Evolutionary conservation across 2,113 vertebrate genomes (phyloP), one percentile per base, ranked within the genome.

Genomic region (Hymenochirus boettgeri): DNA sequence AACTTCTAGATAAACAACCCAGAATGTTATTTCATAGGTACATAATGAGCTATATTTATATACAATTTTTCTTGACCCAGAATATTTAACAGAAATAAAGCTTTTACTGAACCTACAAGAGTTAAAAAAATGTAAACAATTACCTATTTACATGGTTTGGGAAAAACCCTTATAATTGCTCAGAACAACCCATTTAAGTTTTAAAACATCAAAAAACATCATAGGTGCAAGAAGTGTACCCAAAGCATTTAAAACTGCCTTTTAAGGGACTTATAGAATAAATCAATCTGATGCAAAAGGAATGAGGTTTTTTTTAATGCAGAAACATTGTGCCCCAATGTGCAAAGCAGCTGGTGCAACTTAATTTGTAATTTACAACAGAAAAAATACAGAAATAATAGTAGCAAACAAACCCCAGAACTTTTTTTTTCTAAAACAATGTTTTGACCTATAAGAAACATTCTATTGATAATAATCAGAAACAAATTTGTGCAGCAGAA

Each of bases 21-120:
- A 73, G 74, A 79, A 81, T 72, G 90, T 88, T 85, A 87, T 79
- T 79, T 91, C 89, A 91, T 90, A 82, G 86, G 89, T 86, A 71
- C 71, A 73, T 73, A 72, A 70, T 76, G 79, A 39, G 60, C 17
- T 42, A 66, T 85, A 88, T 89, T 84, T 90, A 89, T 87, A 89
- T 81, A 83, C 72, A 76, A n/a, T 73, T 70, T 74, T 51, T 80
- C 82, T 83, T 82, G 80, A 84, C 83, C 82, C 85, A 86, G 78
- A 85, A 82, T 84, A 85, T 77, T 86, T 83, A 87, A 69, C 27
- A 51, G 46, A 50, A 67, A 58, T 60, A 45, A 60, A 39, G 47
- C 35, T 69, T 53, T 21, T 17, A 51, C 46, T 60, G 50, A 48
- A 53, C 50, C 56, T 69, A 69, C 56, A 59, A 69, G 37, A 69